Percentiles rank a stretch among this genome's conserved stretches.
phyloP scores from a whole-genome alignment of 2,113 vertebrate species.

The Apaloderma vittatum region DNA sequence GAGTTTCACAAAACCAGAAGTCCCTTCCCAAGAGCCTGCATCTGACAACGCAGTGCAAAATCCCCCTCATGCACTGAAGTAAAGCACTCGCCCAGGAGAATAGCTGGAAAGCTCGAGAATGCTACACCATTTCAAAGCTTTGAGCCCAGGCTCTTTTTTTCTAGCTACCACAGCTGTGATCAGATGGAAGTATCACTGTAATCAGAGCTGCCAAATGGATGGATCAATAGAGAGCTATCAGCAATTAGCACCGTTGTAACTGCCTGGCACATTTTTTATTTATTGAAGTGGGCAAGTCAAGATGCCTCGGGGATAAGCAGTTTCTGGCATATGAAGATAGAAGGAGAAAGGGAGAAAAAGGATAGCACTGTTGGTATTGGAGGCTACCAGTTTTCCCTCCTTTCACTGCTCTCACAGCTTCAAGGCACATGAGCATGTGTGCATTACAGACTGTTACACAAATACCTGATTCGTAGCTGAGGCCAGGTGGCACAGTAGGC shows the following conservation, averaged over 20 bases:
- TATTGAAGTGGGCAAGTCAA: not conserved
- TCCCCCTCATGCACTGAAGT: not conserved
- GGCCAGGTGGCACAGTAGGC: not conserved
- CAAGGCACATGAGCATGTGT: not conserved
- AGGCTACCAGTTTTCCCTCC: not conserved
- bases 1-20: not conserved
- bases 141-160: not conserved
- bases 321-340: not conserved
- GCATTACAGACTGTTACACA: not conserved
- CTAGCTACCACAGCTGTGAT: not conserved
- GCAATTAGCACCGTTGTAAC: not conserved
- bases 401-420: not conserved
- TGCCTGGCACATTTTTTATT: constrained; percentile 17
- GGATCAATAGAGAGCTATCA: constrained; percentile 60
- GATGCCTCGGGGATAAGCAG: constrained; percentile 6
- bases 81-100: not conserved
- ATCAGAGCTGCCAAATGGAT: constrained; percentile 22
- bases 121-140: not conserved
- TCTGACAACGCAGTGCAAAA: not conserved
- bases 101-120: not conserved
- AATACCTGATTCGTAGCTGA: not conserved
- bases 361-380: not conserved
- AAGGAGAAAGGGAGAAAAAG: not conserved
- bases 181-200: constrained; percentile 10
- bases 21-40: not conserved